Base-by-base conservation (phyloP, 1,140 invertebrate genomes). In the Aphis gossypii region DNA sequence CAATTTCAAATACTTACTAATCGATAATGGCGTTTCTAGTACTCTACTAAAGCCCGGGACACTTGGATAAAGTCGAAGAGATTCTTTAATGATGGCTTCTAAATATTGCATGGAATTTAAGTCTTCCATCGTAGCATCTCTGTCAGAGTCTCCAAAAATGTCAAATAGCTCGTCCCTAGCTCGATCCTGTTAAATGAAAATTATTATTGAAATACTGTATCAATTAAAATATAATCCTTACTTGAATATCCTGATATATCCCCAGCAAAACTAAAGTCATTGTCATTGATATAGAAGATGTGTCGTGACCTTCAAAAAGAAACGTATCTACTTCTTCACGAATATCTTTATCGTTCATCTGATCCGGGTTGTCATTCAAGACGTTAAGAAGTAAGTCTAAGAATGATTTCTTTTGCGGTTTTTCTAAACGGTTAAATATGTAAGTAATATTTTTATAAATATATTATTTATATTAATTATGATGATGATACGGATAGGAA, bases 261-360 rank as follows among this genome's bases (percentile, higher is more conserved):
- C 96, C 97, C 18, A 98, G 94, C 21, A 97, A 94, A 95, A 97
- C 97, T 25, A 97, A 95, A 18, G 96, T 96, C 96, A 96, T 97
- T 76, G 96, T 96, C 44, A 97, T 95, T 4, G 96, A 97, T 4
- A 96, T 96, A 3, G 97, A 96, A 2, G 97, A 97, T n/a, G 98
- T 98, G 95, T 98, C 98, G 94, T 98, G 97, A 23, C 97, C 97
- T 88, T 88, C 93, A 87, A 94, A 94, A 54, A 94, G 94, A 88
- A 94, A 94, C 51, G 94, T 94, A 35, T 94, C 94, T 6, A 94
- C 94, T 88, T 94, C 94, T 44, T 94, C 94, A 83, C 93, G 88
- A 38, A 95, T 94, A 56, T 95, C 95, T 76, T 92, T 44, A 83
- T 94, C 94, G 94, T 94, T 94, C 90, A 95, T 94, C n/a, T 93